Conservation (phyloP, 2,797 vertebrate genomes). For the Odontamblyopus lacepedii region DNA sequence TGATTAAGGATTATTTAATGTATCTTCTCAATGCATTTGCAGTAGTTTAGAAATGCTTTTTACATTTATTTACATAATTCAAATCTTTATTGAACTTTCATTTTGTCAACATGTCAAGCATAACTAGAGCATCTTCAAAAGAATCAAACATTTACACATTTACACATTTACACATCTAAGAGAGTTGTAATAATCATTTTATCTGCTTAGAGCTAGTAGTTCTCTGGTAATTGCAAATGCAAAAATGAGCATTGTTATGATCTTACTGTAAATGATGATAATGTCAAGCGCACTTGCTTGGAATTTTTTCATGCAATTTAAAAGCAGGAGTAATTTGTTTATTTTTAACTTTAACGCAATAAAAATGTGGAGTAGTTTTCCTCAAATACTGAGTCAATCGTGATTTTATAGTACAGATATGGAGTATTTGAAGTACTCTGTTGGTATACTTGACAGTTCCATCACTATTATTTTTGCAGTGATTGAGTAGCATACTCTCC, state of each 20-base stretch:
- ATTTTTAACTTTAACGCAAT: background rate
- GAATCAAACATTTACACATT: too few relatives aligned
- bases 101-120: too few relatives aligned
- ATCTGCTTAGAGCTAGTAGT: background rate
- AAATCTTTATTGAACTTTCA: too few relatives aligned
- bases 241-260: background rate
- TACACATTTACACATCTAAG: background rate
- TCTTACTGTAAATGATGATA: background rate
- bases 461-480: slow-evolving; percentile 33
- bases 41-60: slow-evolving; percentile 2
- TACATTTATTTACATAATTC: background rate
- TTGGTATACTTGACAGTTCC: slow-evolving; percentile 16
- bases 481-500: slow-evolving; percentile 26
- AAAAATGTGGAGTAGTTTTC: background rate
- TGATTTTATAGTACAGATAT: background rate
- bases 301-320: too few relatives aligned
- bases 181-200: background rate
- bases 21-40: background rate
- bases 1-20: background rate
- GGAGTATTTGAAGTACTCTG: background rate
- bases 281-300: background rate
- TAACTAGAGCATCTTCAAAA: too few relatives aligned
- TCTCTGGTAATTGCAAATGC: background rate
- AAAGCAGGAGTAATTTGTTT: too few relatives aligned
- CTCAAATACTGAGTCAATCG: background rate